These are phyloP conservation scores for Pseudolaguvia tuberculata DNA, from an alignment of 2,113 vertebrate genomes.

Conservation along the genomic window DNA sequence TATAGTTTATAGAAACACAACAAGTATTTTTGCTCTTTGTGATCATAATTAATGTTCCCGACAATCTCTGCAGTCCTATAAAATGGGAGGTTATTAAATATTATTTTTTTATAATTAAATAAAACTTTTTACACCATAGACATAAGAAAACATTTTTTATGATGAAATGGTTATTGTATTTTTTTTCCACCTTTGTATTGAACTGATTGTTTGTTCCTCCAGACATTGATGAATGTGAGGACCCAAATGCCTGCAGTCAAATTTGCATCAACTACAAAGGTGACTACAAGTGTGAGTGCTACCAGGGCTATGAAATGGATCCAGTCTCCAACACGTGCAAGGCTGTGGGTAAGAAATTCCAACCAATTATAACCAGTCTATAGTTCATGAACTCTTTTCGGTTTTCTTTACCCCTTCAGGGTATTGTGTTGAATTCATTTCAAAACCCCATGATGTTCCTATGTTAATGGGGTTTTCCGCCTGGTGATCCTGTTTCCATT, in stretches of 20 bases:
- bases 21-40: too few relatives aligned
- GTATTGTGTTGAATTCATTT: too few relatives aligned
- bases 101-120: too few relatives aligned
- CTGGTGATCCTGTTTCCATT: too few relatives aligned
- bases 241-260: slow-evolving; percentile 93
- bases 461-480: too few relatives aligned
- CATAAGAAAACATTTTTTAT: neutral
- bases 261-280: slow-evolving; percentile 99
- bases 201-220: slow-evolving; percentile 61
- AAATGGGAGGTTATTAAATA: neutral
- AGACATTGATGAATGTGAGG: slow-evolving; percentile 98
- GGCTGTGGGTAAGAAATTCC: slow-evolving; percentile 81
- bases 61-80: too few relatives aligned
- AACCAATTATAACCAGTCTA: neutral
- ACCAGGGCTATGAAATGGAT: slow-evolving; percentile 96
- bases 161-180: neutral
- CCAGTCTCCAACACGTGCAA: slow-evolving; percentile 92
- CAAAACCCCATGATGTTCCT: too few relatives aligned
- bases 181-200: neutral
- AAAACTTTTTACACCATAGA: neutral
- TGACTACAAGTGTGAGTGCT: slow-evolving; percentile 95
- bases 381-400: too few relatives aligned
- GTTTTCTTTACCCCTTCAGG: too few relatives aligned
- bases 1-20: too few relatives aligned
- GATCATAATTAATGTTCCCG: too few relatives aligned